phyloP scores from a whole-genome alignment of 1,140 invertebrate species.

The Nixonia krombeini region DNA sequence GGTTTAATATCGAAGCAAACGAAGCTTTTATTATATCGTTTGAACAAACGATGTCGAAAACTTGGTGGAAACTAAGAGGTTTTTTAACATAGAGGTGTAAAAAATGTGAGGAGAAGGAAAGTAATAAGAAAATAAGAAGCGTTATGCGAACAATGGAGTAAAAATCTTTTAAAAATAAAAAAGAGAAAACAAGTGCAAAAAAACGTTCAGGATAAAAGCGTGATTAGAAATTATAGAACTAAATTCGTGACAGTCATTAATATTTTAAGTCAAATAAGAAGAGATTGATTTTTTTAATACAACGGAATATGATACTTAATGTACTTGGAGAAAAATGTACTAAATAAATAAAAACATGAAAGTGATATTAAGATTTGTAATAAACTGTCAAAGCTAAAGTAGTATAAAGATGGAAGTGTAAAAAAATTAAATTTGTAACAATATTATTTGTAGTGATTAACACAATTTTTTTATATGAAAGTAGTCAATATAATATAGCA shows the following conservation, averaged over 20 bases:
- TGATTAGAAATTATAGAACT: constrained; percentile 33
- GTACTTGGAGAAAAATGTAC: constrained; percentile 13
- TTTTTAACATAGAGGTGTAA: constrained; percentile 38
- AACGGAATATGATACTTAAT: constrained; percentile 19
- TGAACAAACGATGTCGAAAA: neutral
- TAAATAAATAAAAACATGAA: neutral
- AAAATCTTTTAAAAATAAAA: constrained; percentile 32
- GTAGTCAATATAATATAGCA: too few relatives aligned
- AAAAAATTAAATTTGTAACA: too few relatives aligned
- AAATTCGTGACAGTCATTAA: too few relatives aligned
- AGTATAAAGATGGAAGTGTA: too few relatives aligned
- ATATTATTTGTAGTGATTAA: too few relatives aligned
- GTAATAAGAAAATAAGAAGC: constrained; percentile 62
- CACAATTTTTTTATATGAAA: too few relatives aligned
- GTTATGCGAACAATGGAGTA: constrained; percentile 30
- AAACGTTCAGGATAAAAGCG: constrained; percentile 34
- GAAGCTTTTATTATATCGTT: neutral
- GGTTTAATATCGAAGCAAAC: neutral
- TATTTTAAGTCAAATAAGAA: too few relatives aligned
- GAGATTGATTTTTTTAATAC: too few relatives aligned
- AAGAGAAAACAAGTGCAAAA: constrained; percentile 21
- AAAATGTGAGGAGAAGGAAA: constrained; percentile 56
- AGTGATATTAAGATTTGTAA: too few relatives aligned
- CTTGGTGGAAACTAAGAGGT: constrained; percentile 1
- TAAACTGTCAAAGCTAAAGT: too few relatives aligned